A percentile compares a stretch with the other conserved stretches of the same genome.
Evolutionary conservation across 37 sponge, comb jelly and placozoan species (phyloP).

Genomic region (Bolinopsis microptera): DNA sequence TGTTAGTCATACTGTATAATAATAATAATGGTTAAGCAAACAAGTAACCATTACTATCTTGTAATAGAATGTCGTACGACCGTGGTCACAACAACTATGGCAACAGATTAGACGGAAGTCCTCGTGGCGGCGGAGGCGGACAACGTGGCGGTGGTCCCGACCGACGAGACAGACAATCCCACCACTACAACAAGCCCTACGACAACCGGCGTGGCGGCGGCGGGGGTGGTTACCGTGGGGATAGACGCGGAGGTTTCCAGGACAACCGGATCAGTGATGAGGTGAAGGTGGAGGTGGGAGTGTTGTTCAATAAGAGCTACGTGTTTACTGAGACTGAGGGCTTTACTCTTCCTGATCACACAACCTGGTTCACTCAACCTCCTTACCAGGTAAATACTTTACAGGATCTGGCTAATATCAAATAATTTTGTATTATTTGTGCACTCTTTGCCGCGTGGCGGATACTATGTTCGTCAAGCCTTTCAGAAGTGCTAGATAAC

Average conservation of each 20-base stretch:
- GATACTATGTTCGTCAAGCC: background rate
- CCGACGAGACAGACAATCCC: background rate
- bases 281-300: background rate
- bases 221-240: background rate
- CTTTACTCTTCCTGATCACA: background rate
- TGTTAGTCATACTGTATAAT: too few species aligned
- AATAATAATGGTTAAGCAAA: too few species aligned
- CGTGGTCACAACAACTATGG: background rate
- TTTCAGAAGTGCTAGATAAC: slow-evolving; percentile 25
- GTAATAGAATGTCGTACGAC: background rate
- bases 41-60: too few species aligned
- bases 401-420: too few species aligned
- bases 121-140: background rate
- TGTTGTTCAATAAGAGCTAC: slow-evolving; percentile 42
- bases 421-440: too few species aligned
- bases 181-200: slow-evolving; percentile 13
- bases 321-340: background rate
- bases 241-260: background rate
- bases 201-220: slow-evolving; percentile 7
- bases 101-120: background rate
- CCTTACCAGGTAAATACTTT: slow-evolving; percentile 19
- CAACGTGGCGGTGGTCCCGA: background rate
- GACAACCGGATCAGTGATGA: background rate
- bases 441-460: background rate
- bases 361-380: slow-evolving; percentile 10